A percentile compares a stretch with the other conserved stretches of the same genome.
These are phyloP conservation scores for Sclerurus mexicanus DNA, from an alignment of 2,113 vertebrate species.

Conservation along the genomic window DNA sequence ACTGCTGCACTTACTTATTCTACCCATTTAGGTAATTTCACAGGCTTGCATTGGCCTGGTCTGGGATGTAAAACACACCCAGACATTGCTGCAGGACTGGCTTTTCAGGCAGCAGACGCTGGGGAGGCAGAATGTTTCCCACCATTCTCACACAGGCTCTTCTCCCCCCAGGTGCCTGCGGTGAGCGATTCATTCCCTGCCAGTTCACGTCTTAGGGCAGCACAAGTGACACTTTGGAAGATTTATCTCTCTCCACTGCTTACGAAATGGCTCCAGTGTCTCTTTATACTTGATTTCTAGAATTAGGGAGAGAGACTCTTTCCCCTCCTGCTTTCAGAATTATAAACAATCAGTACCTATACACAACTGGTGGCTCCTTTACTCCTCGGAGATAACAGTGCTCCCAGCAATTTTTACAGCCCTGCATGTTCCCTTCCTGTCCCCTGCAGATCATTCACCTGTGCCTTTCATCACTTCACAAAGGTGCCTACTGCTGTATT, in stretches of 20 bases:
- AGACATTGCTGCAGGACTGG: neutral
- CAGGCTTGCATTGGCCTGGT: accelerated
- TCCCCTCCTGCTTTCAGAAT: neutral
- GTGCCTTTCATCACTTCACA: neutral
- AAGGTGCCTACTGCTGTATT: neutral
- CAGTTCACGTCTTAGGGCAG: neutral
- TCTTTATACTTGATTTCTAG: neutral
- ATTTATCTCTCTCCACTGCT: neutral
- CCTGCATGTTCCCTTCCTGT: neutral
- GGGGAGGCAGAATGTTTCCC: neutral
- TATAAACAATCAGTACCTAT: neutral
- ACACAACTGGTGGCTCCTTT: neutral
- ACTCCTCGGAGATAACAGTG: neutral
- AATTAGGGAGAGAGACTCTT: neutral
- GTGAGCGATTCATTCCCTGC: neutral
- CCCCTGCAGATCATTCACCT: neutral
- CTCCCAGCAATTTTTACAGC: neutral
- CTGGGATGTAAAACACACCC: neutral
- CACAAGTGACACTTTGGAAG: accelerated
- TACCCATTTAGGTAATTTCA: neutral
- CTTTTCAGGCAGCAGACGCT: neutral
- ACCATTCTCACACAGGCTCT: neutral
- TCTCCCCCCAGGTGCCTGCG: neutral
- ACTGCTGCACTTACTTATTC: neutral
- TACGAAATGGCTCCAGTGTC: neutral